Evolutionary conservation across 2,797 vertebrate species (phyloP).

Genomic region (Lacerta viridis): DNA sequence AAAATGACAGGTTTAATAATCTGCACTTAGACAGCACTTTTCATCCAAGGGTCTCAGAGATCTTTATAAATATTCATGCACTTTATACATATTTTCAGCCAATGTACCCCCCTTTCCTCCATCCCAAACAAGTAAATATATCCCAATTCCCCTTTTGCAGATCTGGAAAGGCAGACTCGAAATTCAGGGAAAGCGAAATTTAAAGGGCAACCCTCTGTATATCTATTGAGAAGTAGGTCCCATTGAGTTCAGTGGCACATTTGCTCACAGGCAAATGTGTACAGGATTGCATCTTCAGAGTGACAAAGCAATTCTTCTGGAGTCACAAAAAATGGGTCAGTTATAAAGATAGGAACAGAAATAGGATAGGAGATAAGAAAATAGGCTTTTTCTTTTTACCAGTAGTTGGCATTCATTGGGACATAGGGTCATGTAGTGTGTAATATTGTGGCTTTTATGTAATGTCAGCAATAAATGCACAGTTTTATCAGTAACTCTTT

Average conservation of each 20-base stretch:
- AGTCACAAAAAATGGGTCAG: not conserved
- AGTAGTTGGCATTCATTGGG: slow-evolving; percentile 1
- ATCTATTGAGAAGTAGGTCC: not conserved
- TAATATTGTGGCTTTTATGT: slow-evolving; percentile 6
- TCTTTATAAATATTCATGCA: slow-evolving; percentile 55
- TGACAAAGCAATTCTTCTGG: slow-evolving; percentile 22
- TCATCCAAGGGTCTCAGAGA: slow-evolving; percentile 9
- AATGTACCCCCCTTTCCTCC: not conserved
- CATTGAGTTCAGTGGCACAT: not conserved
- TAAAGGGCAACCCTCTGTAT: not conserved
- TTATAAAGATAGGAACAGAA: rapidly evolving
- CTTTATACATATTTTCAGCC: slow-evolving; percentile 42
- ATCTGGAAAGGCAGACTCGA: slow-evolving; percentile 52
- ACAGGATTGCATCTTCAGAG: not conserved
- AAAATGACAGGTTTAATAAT: slow-evolving; percentile 60
- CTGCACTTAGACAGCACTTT: slow-evolving; percentile 50
- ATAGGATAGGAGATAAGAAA: slow-evolving; percentile 8
- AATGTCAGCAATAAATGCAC: not conserved
- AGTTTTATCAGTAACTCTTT: slow-evolving; percentile 7
- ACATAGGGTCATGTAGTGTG: not conserved
- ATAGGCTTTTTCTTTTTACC: slow-evolving; percentile 5
- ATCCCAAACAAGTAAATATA: slow-evolving; percentile 12
- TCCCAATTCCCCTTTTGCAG: slow-evolving; percentile 22
- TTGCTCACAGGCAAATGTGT: not conserved
- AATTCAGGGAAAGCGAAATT: slow-evolving; percentile 8